A percentile compares a stretch with the other conserved stretches of the same genome.
Evolutionary conservation across 2,113 vertebrate genomes (phyloP).

Genomic region (Gymnocephalus cernua): DNA sequence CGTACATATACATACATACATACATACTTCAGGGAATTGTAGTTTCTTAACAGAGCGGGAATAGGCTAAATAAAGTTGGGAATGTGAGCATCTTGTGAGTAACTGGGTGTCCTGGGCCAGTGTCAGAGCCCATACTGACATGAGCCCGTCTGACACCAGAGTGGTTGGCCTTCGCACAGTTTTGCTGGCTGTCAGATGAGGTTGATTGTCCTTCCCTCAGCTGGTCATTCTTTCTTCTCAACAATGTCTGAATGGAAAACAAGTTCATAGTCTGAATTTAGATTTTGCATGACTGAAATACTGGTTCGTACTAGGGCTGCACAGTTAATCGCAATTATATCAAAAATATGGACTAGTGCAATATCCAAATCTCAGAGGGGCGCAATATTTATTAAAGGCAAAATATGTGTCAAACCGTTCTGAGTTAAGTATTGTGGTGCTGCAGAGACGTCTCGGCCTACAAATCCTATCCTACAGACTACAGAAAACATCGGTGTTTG

Average conservation of each 20-base stretch:
- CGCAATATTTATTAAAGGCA: no score
- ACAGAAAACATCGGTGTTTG: no score
- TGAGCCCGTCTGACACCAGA: slow-evolving; percentile 66
- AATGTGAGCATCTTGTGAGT: slow-evolving; percentile 67
- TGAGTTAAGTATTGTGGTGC: no score
- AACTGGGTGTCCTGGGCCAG: slow-evolving; percentile 68
- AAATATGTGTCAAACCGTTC: no score
- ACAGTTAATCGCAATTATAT: no score
- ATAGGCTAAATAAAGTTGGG: slow-evolving; percentile 63
- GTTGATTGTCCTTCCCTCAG: slow-evolving; percentile 82
- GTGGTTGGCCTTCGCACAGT: slow-evolving; percentile 82
- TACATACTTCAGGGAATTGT: slow-evolving; percentile 67
- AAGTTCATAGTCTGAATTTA: slow-evolving; percentile 4
- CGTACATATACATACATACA: slow-evolving; percentile 61
- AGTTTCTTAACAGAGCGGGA: slow-evolving; percentile 56
- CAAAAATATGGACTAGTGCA: no score
- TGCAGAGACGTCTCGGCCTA: no score
- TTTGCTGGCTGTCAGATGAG: slow-evolving; percentile 84
- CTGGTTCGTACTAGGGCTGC: no score
- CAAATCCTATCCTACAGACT: no score
- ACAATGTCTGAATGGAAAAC: slow-evolving; percentile 63
- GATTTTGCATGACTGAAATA: neutral
- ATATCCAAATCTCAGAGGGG: no score
- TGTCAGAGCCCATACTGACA: slow-evolving; percentile 68
- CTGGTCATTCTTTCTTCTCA: slow-evolving; percentile 79